Evolutionary conservation across 2,888 invertebrate species (phyloP), one percentile per base, ranked within the genome.

Genomic region (Chymomyza fuscimana): DNA sequence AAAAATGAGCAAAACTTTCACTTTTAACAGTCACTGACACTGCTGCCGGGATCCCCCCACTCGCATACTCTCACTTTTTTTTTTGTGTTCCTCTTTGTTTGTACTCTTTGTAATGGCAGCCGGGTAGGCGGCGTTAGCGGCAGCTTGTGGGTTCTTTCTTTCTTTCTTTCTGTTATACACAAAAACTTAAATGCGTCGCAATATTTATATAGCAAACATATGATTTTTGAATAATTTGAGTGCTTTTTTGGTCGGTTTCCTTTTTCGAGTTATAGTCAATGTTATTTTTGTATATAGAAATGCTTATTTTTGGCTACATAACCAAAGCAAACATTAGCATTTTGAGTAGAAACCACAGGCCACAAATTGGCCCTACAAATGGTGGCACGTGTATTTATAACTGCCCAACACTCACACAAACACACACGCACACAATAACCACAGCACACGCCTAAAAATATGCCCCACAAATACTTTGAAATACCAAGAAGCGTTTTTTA

Each of bases 1-100:
- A 75, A 84, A 74, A 86, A 73, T 75, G 78, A 79, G 82, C 67
- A 73, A 72, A 76, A 89, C 89, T 88, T 88, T 88, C 89, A 75
- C 89, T 88, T 88, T 88, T 80, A 80, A 68, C 82, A 84, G 86
- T 81, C 89, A 89, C 77, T 85, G 88, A 82, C 72, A 73, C 50
- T 19, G 50, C 25, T 22, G 50, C 36, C 54, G 51, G 63, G 58
- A 19, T 6, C 51, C 22, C 51, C 22, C 50, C 25, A 15, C 36
- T 10, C 62, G 6, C 61, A 32, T 4, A 15, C 22, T 16, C 62
- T 7, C 40, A 9, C 0, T 36, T 19, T 12, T 16, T 50, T 12
- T 16, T 46, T 19, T 62, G 3, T 4, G 25, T 40, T n/a, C 19
- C 19, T 12, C 9, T 25, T 19, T 46, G 46, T 19, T 46, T 63